These are phyloP conservation scores for Mesorhabditis spiculigera DNA, from an alignment of 2,888 invertebrate species.

Conservation along the genomic window DNA sequence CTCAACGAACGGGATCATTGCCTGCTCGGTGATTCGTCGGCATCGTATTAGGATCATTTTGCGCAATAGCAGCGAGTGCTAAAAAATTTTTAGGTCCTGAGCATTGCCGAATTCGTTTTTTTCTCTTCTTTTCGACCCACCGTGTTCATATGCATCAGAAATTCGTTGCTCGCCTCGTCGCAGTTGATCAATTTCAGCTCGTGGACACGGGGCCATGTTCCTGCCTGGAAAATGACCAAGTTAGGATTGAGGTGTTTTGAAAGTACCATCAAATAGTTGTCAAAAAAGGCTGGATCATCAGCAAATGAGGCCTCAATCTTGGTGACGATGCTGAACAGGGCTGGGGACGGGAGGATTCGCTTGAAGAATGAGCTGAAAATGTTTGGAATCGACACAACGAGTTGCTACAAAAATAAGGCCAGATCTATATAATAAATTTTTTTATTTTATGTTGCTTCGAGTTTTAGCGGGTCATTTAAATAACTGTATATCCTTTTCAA, in stretches of 20 bases:
- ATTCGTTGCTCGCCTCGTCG: background rate
- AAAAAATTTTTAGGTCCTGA: constrained; percentile 1
- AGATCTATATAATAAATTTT: too few relatives aligned
- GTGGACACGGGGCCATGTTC: background rate
- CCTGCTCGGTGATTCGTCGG: background rate
- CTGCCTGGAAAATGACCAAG: background rate
- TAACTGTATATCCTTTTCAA: background rate
- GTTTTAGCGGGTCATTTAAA: background rate
- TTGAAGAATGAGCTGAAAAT: background rate
- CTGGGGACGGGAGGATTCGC: background rate
- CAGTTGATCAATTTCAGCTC: background rate
- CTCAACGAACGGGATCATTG: too few relatives aligned
- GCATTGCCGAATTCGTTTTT: background rate
- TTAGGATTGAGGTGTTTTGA: too few relatives aligned
- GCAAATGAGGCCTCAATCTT: background rate
- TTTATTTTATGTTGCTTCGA: too few relatives aligned
- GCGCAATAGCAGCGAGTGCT: background rate
- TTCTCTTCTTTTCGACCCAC: background rate
- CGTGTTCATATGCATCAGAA: background rate
- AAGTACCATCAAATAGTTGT: background rate
- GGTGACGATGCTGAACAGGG: background rate
- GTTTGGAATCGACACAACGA: too few relatives aligned
- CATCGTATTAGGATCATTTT: background rate
- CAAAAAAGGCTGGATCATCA: background rate
- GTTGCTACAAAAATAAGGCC: too few relatives aligned